Percentiles rank a stretch among this genome's conserved stretches.
These are phyloP conservation scores for Atrichornis clamosus DNA, from an alignment of 2,113 vertebrate species.

Conservation along the genomic window DNA sequence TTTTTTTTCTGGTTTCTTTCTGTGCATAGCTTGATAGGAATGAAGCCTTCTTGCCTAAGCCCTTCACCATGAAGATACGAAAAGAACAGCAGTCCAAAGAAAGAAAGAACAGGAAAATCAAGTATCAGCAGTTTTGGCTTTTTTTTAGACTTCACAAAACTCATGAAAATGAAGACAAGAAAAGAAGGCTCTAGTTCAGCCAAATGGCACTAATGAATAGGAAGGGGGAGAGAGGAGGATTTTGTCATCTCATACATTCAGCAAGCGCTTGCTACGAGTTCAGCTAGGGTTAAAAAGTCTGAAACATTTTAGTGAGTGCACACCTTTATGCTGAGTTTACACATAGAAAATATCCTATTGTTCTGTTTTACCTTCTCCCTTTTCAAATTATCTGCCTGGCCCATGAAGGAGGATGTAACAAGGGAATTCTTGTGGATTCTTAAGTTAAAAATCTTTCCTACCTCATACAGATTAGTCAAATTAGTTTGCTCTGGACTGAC, in stretches of 20 bases:
- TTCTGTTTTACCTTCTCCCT: background rate
- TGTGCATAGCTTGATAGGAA: background rate
- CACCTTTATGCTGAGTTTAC: background rate
- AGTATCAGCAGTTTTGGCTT: background rate
- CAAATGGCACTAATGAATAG: background rate
- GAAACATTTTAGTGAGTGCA: background rate
- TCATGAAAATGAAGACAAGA: background rate
- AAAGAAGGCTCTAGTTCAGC: background rate
- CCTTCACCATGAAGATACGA: background rate
- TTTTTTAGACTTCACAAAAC: background rate
- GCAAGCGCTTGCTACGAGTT: background rate
- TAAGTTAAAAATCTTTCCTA: background rate
- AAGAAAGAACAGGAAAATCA: slow-evolving; percentile 24
- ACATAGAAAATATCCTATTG: background rate
- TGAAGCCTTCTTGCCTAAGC: background rate
- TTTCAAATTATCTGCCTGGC: background rate
- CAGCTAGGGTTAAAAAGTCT: background rate
- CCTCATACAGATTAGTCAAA: background rate
- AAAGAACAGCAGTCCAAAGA: background rate
- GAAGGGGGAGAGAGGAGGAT: background rate
- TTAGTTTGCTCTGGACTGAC: background rate
- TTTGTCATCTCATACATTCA: background rate
- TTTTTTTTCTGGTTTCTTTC: background rate
- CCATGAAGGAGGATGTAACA: background rate
- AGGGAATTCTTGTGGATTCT: background rate